Conservation (phyloP, 2,888 invertebrate genomes). For the Hypselothyrea guttata region DNA sequence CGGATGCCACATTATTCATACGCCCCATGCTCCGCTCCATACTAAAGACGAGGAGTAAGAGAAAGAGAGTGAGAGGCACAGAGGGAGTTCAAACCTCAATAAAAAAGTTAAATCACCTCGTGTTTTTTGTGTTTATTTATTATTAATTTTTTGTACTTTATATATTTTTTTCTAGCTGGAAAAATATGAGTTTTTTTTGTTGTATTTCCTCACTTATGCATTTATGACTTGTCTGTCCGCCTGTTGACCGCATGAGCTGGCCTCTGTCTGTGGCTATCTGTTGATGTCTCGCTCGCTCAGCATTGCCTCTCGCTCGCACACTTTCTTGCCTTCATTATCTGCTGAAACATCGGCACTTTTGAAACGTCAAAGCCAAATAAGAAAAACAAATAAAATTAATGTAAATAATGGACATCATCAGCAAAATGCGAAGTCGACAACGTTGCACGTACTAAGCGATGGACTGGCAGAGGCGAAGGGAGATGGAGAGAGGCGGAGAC, state of each 20-base stretch:
- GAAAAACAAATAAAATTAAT: constrained; percentile 73
- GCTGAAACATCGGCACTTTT: constrained; percentile 76
- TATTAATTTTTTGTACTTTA: constrained; percentile 16
- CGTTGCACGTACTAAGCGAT: constrained; percentile 23
- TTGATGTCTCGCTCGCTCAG: constrained; percentile 20
- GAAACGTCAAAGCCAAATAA: constrained; percentile 74
- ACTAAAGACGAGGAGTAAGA: too few species aligned
- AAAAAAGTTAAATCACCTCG: constrained; percentile 58
- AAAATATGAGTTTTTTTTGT: constrained; percentile 12
- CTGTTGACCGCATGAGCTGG: constrained; percentile 35
- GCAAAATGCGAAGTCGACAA: constrained; percentile 71
- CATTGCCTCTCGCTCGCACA: constrained; percentile 1
- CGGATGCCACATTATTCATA: constrained; percentile 7
- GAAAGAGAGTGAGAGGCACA: not conserved
- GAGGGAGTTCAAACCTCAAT: constrained; percentile 40
- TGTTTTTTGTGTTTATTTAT: constrained; percentile 49
- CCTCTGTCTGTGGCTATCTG: constrained; percentile 17
- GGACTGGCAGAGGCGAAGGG: constrained; percentile 4
- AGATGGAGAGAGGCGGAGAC: constrained; percentile 1
- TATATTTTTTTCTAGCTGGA: constrained; percentile 49
- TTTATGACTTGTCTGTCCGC: constrained; percentile 46
- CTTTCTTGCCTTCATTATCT: constrained; percentile 68
- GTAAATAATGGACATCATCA: constrained; percentile 76
- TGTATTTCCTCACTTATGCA: constrained; percentile 61
- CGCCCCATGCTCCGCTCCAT: too few species aligned